Base-by-base conservation (phyloP, 2,888 invertebrate species). In the Muschampia plurimacula region DNA sequence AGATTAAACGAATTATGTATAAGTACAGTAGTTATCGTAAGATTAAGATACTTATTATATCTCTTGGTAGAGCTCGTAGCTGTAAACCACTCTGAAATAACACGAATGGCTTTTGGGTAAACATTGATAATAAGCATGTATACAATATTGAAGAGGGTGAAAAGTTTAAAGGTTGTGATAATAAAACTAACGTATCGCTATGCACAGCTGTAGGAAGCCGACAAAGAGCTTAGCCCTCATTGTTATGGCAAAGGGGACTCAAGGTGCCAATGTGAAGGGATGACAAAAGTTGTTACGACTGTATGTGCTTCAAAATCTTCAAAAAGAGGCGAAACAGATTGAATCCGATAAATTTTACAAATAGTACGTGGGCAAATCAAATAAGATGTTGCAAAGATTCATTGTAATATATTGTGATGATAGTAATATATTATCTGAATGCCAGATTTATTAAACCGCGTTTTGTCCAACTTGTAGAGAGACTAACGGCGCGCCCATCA, bases 401-500 rank as follows among this genome's bases (percentile, higher is more conserved):
- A 13, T 32, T 13, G 36, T 32, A 36, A 4, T 55, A 55, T 9
- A 52, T 52, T 7, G 6, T 52, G 15, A 52, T 52, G 3, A 7
- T 52, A 52, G 15, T 57, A 49, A 59, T 39, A 39, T n/a, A 46
- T 55, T 55, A 60, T 62, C 60, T 55, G 13, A 32, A 62, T 28
- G 59, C 36, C 22, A 67, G 67, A 70, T 60, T 67, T 49, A 73
- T 68, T 64, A 71, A 41, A 39, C 44, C 39, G 62, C 49, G 55
- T 66, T 64, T 57, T 57, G 70, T 73, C 63, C 69, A 62, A 72
- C 52, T 72, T 44, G 49, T 41, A 69, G 66, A 67, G 52, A 15
- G 59, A 74, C 55, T 77, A 69, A 68, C 39, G 63, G 55, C 71
- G 65, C 71, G 59, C 69, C 69, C 75, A 75, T 74, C 75, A 76